Conservation (phyloP, 2,888 invertebrate species). For the Salpingus planirostris region DNA sequence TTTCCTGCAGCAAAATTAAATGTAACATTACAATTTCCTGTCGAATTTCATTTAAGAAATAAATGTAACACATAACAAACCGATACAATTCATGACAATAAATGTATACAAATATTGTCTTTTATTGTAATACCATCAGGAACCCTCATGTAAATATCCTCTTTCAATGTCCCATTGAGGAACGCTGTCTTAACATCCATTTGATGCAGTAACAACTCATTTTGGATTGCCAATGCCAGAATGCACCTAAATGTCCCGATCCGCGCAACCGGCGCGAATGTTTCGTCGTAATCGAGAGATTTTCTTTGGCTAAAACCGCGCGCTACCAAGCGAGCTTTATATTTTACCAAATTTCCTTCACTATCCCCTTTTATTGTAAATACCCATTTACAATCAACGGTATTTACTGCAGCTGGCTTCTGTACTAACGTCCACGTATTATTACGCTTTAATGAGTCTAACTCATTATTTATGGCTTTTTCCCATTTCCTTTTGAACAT, state of each 20-base stretch:
- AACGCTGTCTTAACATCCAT: conserved; percentile 12
- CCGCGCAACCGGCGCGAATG: conserved; percentile 8
- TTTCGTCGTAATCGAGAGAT: conserved; percentile 6
- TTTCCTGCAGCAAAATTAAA: too few species aligned
- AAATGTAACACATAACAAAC: too few species aligned
- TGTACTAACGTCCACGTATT: too few species aligned
- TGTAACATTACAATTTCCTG: too few species aligned
- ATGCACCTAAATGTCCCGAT: conserved; percentile 5
- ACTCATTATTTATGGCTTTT: too few species aligned
- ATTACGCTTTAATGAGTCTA: too few species aligned
- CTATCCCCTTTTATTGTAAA: conserved; percentile 4
- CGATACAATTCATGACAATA: too few species aligned
- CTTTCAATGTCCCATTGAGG: conserved; percentile 6
- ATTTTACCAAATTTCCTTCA: conserved; percentile 2
- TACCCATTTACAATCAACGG: too few species aligned
- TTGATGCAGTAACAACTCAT: conserved; percentile 2
- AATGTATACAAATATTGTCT: too few species aligned
- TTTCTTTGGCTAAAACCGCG: conserved; percentile 3
- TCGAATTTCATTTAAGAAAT: too few species aligned
- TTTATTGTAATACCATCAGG: conserved; percentile 5
- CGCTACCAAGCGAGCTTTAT: conserved; percentile 2
- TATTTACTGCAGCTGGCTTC: too few species aligned
- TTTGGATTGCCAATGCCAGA: conserved; percentile 7
- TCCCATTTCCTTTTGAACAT: too few species aligned
- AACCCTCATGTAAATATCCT: conserved; percentile 9